Percentiles rank a stretch among this genome's conserved stretches.
Conservation (phyloP, 2,113 vertebrate species). For the Pleuronectes platessa region DNA sequence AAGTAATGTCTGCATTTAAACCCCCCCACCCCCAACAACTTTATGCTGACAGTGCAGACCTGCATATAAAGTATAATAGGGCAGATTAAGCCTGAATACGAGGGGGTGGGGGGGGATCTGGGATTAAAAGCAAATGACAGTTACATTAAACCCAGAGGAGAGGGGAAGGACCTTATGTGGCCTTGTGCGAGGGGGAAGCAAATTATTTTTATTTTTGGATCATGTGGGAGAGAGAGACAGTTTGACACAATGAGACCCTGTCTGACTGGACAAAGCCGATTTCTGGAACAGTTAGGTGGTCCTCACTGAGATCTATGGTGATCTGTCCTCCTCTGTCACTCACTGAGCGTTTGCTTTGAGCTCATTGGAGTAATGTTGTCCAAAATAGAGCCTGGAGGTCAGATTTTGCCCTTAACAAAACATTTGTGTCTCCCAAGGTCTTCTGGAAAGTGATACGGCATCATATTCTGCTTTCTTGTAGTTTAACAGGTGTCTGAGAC, state of each 20-base stretch:
- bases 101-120: conserved; percentile 1
- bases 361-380: neutral
- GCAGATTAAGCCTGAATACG: conserved; percentile 45
- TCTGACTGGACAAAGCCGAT: conserved; percentile 2
- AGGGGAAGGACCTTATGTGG: conserved; percentile 33
- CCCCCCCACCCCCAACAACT: conserved; percentile 2
- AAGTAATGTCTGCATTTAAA: conserved; percentile 52
- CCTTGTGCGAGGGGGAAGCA: conserved; percentile 24
- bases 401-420: conserved; percentile 12
- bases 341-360: neutral
- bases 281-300: conserved; percentile 1
- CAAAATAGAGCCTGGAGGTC: conserved; percentile 19
- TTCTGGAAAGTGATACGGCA: neutral
- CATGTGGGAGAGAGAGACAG: conserved; percentile 21
- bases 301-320: neutral
- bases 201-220: conserved; percentile 67
- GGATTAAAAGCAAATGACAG: conserved; percentile 57
- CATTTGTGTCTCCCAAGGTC: neutral
- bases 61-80: conserved; percentile 41
- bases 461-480: neutral
- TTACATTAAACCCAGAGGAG: conserved; percentile 44
- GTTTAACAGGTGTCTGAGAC: neutral
- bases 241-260: conserved; percentile 12
- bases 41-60: conserved; percentile 57
- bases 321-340: conserved; percentile 22